Evolutionary conservation across 2,797 vertebrate genomes (phyloP).

Genomic region (Sebastiscus tertius): DNA sequence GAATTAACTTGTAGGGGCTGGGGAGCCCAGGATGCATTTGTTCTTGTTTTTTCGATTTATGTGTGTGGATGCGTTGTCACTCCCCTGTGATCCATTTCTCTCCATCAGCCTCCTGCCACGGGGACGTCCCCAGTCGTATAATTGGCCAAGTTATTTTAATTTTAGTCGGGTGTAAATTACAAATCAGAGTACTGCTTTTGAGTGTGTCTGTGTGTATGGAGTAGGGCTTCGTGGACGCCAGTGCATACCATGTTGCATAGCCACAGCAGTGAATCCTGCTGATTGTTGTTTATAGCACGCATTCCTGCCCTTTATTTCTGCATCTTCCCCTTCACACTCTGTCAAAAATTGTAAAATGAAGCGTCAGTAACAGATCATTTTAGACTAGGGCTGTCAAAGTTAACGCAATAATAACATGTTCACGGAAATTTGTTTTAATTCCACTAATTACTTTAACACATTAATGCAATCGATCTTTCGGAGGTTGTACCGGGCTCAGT

Average conservation of each 20-base stretch:
- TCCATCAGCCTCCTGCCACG: conserved; percentile 46
- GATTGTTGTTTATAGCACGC: not conserved
- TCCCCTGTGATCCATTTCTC: conserved; percentile 58
- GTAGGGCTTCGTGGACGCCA: not conserved
- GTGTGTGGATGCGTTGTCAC: conserved; percentile 44
- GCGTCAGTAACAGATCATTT: not conserved
- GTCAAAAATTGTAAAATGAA: not conserved
- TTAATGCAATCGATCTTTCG: no score
- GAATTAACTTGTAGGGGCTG: conserved; percentile 57
- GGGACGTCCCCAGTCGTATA: conserved; percentile 40
- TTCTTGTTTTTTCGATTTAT: conserved; percentile 62
- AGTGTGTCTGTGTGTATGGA: not conserved
- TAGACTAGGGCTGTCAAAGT: no score
- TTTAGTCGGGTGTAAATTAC: conserved; percentile 30
- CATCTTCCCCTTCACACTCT: not conserved
- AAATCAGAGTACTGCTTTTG: not conserved
- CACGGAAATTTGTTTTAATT: no score
- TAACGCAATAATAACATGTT: no score
- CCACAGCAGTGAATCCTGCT: not conserved
- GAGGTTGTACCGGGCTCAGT: no score
- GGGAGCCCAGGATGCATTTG: conserved; percentile 44
- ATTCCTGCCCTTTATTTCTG: not conserved
- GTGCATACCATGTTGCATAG: not conserved
- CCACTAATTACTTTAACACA: no score
- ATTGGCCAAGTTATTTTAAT: conserved; percentile 52